Evolutionary conservation across 64 coral and sea anemone genomes (phyloP), one percentile per base, ranked within the genome.

Genomic region (Pachyseris speciosa): DNA sequence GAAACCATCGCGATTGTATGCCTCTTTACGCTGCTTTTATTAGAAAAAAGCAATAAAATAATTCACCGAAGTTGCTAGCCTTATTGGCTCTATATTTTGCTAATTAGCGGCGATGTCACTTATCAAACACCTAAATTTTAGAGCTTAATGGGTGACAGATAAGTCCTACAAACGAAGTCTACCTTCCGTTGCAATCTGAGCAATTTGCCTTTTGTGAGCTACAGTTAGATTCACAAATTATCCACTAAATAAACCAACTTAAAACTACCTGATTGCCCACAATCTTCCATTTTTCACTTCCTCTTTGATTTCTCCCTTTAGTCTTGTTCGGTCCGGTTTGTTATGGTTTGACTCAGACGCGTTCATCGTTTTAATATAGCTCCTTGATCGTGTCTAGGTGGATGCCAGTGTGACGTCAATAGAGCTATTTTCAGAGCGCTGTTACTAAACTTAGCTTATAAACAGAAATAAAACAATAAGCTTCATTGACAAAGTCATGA

Each of bases 401-500:
- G 77, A 3, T 61, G 33, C 34, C 47, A 5, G 15, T 38, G 26
- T 81, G 77, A 81, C 77, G 77, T 81, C 77, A 81, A 39, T 20
- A 40, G 32, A 40, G 32, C n/a, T 60, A 80, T 81, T 81, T 81
- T 81, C 55, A 60, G 77, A 81, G n/a, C 31, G 8, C 11, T 40
- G 32, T 40, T 63, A 61, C 77, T 81, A 81, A 81, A 81, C 52
- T 61, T 81, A 81, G 77, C 22, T 13, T 0, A 31, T 11, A 76
- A 27, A 50, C 13, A 76, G 22, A 31, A 48, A 25, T 50, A 28
- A 51, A 50, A 63, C n/a, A 70, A 39, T 38, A 39, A 20, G 37
- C 31, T 37, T 37, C 13, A 38, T 71, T 39, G 32, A 40, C 32
- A 40, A 71, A 71, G 34, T 19, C 36, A 12, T 71, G 77, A 81